Conservation (phyloP, 2,797 vertebrate species). For the Pangasius krempfi region DNA sequence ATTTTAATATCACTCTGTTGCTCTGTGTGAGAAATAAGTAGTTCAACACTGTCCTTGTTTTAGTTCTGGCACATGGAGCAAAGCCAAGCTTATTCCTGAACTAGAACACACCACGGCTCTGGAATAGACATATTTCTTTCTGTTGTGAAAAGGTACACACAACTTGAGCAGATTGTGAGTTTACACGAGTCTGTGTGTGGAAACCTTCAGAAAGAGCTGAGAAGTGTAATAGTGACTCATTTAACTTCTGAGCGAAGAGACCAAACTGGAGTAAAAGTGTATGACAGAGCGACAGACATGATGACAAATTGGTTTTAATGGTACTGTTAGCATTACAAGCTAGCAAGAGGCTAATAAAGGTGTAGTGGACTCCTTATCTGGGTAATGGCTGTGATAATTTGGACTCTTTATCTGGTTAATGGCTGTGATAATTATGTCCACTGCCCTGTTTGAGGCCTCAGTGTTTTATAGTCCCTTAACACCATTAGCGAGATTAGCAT, state of each 20-base stretch:
- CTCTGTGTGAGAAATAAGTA: background rate
- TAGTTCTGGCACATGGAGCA: constrained; percentile 1
- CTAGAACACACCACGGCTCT: background rate
- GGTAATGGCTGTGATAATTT: constrained; percentile 69
- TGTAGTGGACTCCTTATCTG: constrained; percentile 32
- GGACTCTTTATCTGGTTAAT: constrained; percentile 56
- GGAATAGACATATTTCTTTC: background rate
- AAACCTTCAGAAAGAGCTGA: background rate
- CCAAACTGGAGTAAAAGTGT: background rate
- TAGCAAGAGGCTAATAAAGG: constrained; percentile 17
- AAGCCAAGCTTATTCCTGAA: constrained; percentile 1
- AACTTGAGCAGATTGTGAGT: background rate
- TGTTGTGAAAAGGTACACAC: background rate
- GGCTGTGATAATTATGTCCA: constrained; percentile 67
- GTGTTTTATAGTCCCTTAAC: constrained; percentile 53
- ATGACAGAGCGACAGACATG: background rate
- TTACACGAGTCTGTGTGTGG: background rate
- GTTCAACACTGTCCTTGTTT: constrained; percentile 9
- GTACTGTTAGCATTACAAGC: constrained; percentile 19
- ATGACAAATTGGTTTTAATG: constrained; percentile 7
- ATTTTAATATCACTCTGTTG: background rate
- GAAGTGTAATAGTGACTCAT: background rate
- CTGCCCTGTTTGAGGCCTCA: constrained; percentile 16
- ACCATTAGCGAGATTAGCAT: constrained; percentile 59
- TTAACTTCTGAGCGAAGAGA: background rate